These are phyloP conservation scores for Drosophila ananassae DNA, from an alignment of 1,140 invertebrate genomes.

Conservation along the genomic window DNA sequence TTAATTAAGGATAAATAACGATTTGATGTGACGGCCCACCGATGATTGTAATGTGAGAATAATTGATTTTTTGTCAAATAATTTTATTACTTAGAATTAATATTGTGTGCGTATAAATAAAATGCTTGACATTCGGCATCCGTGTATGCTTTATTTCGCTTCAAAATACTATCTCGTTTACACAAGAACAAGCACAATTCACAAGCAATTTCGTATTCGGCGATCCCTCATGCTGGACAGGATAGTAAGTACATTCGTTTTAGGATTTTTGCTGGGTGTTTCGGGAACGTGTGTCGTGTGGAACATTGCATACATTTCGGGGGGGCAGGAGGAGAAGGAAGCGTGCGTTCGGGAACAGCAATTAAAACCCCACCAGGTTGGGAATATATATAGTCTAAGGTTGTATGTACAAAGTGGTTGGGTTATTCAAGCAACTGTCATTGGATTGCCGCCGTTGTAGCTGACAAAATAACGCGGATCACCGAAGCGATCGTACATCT, in stretches of 20 bases:
- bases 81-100: conserved; percentile 48
- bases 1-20: conserved; percentile 9
- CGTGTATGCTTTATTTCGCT: conserved; percentile 61
- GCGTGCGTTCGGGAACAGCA: conserved; percentile 32
- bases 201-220: conserved; percentile 7
- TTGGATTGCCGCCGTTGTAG: conserved; percentile 77
- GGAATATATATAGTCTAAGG: conserved; percentile 34
- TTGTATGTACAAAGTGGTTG: conserved; percentile 53
- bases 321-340: conserved; percentile 11
- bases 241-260: conserved; percentile 45
- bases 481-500: conserved; percentile 80
- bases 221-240: conserved; percentile 1
- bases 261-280: conserved; percentile 3
- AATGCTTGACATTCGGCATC: conserved; percentile 72
- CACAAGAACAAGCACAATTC: conserved; percentile 25
- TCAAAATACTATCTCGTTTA: conserved; percentile 42
- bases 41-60: conserved; percentile 5
- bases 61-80: conserved; percentile 27
- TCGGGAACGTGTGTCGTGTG: conserved; percentile 51
- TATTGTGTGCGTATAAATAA: conserved; percentile 64
- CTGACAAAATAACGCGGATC: conserved; percentile 81
- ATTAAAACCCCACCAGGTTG: conserved; percentile 21
- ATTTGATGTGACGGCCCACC: not conserved
- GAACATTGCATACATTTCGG: conserved; percentile 39
- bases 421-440: conserved; percentile 73